A percentile compares a stretch with the other conserved stretches of the same genome.
Evolutionary conservation across 2,797 vertebrate species (phyloP).

Genomic region (Sebastes baramenuke): DNA sequence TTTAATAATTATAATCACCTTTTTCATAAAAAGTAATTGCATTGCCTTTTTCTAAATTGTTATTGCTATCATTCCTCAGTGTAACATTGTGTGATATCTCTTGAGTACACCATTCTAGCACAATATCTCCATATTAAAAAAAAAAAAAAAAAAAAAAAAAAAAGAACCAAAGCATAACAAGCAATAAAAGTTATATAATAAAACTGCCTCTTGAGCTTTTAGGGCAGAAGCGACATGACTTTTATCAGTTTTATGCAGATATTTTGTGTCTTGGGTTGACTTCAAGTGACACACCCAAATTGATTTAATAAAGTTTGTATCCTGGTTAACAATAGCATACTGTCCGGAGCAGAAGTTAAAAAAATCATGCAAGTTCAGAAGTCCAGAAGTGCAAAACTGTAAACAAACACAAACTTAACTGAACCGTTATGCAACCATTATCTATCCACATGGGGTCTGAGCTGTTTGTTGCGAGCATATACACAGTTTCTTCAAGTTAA

Average conservation of each 20-base stretch:
- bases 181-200: background rate
- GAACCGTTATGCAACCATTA: slow-evolving; percentile 46
- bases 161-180: background rate
- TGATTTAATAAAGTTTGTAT: background rate
- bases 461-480: background rate
- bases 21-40: background rate
- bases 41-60: background rate
- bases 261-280: background rate
- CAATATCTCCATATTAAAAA: background rate
- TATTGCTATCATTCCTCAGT: background rate
- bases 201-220: background rate
- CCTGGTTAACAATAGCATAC: no score
- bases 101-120: background rate
- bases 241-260: background rate
- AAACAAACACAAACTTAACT: slow-evolving; percentile 7
- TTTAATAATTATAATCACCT: background rate
- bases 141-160: background rate
- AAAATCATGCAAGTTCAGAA: background rate
- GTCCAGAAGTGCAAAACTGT: slow-evolving; percentile 6
- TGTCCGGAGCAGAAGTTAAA: slow-evolving; percentile 8
- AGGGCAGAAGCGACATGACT: background rate
- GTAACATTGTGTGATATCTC: background rate
- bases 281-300: slow-evolving; percentile 5
- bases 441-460: slow-evolving; percentile 32
- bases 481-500: background rate